Evolutionary conservation across 2,797 vertebrate genomes (phyloP), one percentile per base, ranked within the genome.

Genomic region (Sarcoramphus papa): DNA sequence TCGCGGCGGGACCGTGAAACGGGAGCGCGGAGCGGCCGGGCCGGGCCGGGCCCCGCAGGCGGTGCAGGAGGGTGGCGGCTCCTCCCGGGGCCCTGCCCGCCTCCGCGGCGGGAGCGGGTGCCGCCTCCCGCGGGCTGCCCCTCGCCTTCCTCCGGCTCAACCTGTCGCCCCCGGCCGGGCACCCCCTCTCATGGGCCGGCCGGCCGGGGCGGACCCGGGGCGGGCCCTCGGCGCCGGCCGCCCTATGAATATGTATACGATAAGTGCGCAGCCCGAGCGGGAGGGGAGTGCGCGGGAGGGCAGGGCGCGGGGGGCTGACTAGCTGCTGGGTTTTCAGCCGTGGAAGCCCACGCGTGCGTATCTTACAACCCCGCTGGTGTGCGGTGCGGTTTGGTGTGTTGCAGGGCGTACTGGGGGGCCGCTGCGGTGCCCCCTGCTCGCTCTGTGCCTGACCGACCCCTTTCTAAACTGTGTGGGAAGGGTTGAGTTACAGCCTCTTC

Each of bases 361-460:
- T 30, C 20, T 5, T 4, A 0, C 4, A 48, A 1, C 19, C 8
- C 12, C 3, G 0, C 12, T 2, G 2, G 33, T 2, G 7, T 2
- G 14, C 4, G 35, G 16, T 19, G 88, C 18, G 30, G 25, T 21
- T 14, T 3, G 43, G 10, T 7, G 19, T 30, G 14, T 2, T 2
- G 1, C n/a, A 4, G 50, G 10, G 5, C 2, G 59, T 7, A 5
- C 28, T 0, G 16, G 4, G 85, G 68, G 13, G 64, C 47, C 7
- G 25, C 30, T 35, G n/a, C 13, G 2, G 12, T 33, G 69, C n/a
- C 24, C 33, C 21, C 50, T 4, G 33, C 35, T 2, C 8, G 27
- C 74, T 17, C 24, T 0, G 4, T 31, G 86, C 45, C 81, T 7
- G 53, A 12, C 47, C 9, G 7, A 33, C 40, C 78, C 41, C 37